Percentiles rank a stretch among this genome's conserved stretches.
Evolutionary conservation across 2,888 invertebrate genomes (phyloP).

Genomic region (Oscheius sp.): DNA sequence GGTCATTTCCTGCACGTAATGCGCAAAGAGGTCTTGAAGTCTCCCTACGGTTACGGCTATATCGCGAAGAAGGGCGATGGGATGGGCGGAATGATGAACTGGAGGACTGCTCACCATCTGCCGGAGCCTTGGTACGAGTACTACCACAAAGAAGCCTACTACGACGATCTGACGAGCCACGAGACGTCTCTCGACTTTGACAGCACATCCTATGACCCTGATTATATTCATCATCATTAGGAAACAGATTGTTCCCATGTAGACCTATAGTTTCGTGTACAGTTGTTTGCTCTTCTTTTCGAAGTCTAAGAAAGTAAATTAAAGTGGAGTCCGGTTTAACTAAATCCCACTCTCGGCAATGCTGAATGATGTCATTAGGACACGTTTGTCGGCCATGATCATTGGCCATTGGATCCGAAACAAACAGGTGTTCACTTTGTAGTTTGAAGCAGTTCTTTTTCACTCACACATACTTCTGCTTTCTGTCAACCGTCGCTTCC

Average conservation of each 20-base stretch:
- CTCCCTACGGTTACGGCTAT: constrained; percentile 67
- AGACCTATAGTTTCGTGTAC: constrained; percentile 24
- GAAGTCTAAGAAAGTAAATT: background rate
- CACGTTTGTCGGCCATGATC: no score
- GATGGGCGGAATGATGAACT: constrained; percentile 49
- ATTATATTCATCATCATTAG: constrained; percentile 63
- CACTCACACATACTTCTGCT: background rate
- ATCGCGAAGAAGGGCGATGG: constrained; percentile 62
- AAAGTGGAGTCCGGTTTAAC: no score
- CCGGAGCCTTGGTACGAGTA: constrained; percentile 70
- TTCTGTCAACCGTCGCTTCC: background rate
- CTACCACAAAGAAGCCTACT: constrained; percentile 65
- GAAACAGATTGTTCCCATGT: background rate
- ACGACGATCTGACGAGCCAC: constrained; percentile 61
- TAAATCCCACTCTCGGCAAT: no score
- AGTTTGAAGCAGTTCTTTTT: background rate
- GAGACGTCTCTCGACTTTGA: constrained; percentile 64
- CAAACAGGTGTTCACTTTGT: background rate
- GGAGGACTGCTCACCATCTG: constrained; percentile 59
- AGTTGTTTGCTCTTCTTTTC: constrained; percentile 7
- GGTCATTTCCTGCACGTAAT: constrained; percentile 69
- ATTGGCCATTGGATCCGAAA: background rate
- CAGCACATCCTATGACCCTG: constrained; percentile 65
- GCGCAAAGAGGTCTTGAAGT: constrained; percentile 67
- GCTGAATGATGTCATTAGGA: no score